Evolutionary conservation across 1,140 invertebrate species (phyloP).

Genomic region (Mercenaria mercenaria): DNA sequence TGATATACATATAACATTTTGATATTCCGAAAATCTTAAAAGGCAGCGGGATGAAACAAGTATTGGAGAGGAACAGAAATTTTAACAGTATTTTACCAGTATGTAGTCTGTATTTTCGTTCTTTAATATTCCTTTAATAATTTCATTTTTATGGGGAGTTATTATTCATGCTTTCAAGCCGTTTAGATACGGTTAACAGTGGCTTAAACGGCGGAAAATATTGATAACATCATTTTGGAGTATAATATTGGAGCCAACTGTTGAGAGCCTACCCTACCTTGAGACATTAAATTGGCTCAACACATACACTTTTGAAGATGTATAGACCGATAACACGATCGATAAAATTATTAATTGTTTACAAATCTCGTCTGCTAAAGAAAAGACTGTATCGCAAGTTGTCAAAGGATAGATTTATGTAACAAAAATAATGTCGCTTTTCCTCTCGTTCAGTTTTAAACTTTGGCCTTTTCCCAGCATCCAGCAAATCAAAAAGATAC

Average conservation of each 20-base stretch:
- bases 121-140: too few relatives aligned
- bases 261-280: neutral
- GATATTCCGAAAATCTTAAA: too few relatives aligned
- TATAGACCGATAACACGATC: neutral
- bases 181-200: slow-evolving; percentile 18
- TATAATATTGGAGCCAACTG: slow-evolving; percentile 6
- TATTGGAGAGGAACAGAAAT: too few relatives aligned
- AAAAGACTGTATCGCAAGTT: neutral
- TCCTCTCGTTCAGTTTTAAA: neutral
- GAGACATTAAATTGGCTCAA: neutral
- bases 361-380: neutral
- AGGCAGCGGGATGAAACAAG: too few relatives aligned
- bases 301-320: neutral
- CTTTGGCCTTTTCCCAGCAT: too few relatives aligned
- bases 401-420: neutral
- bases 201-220: neutral
- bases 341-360: slow-evolving; percentile 47
- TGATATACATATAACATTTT: too few relatives aligned
- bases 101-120: too few relatives aligned
- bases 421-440: neutral
- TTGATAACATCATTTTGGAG: neutral
- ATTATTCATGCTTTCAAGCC: slow-evolving; percentile 15
- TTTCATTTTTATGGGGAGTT: neutral
- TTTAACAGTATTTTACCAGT: too few relatives aligned
- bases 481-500: too few relatives aligned